These are phyloP conservation scores for Prionace glauca DNA, from an alignment of 2,797 vertebrate genomes.

Conservation along the genomic window DNA sequence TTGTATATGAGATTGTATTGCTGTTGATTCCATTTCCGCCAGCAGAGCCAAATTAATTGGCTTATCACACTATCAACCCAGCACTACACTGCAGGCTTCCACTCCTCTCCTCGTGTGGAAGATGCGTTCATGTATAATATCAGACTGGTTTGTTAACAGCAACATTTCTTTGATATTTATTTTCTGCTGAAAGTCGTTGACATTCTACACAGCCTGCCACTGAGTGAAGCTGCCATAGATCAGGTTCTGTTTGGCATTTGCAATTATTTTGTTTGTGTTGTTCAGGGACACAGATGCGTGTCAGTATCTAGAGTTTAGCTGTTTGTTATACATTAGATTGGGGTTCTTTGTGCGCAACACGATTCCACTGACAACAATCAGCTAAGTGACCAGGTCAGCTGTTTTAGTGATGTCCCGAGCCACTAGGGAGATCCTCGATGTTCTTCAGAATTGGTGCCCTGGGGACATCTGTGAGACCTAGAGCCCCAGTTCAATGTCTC, in stretches of 20 bases:
- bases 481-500: not conserved
- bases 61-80: not conserved
- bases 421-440: not conserved
- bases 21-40: not conserved
- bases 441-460: not conserved
- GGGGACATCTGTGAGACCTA: not conserved
- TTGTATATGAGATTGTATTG: not conserved
- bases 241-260: not conserved
- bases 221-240: not conserved
- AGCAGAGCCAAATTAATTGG: not conserved
- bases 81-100: not conserved
- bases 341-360: too few relatives aligned
- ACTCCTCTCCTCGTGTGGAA: not conserved
- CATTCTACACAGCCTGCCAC: not conserved
- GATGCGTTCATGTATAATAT: not conserved
- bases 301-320: not conserved
- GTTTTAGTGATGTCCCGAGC: not conserved
- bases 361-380: not conserved
- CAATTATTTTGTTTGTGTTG: not conserved
- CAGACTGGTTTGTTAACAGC: not conserved
- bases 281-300: not conserved
- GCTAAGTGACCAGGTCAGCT: not conserved
- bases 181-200: not conserved
- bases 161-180: not conserved
- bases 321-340: not conserved